A percentile compares a stretch with the other conserved stretches of the same genome.
Conservation (phyloP, 2,113 vertebrate species). For the Chionis minor region DNA sequence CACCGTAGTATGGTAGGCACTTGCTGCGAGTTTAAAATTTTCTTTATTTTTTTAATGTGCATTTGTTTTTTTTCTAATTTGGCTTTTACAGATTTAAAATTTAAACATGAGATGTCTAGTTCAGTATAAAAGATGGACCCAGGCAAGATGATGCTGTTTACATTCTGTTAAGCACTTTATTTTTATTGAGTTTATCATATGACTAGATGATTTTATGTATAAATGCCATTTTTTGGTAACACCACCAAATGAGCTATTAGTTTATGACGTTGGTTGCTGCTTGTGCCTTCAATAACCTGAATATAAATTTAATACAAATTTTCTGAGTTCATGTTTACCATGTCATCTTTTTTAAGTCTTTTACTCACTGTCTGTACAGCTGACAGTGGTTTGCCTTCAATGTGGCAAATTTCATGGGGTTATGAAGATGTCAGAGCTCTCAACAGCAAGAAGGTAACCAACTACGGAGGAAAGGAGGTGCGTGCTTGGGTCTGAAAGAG, state of each 20-base stretch:
- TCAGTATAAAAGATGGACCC: neutral
- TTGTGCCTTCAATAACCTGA: neutral
- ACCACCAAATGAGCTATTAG: neutral
- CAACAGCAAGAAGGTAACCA: neutral
- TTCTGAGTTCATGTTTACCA: neutral
- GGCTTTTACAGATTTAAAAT: neutral
- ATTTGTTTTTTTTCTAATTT: neutral
- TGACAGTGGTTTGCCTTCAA: neutral
- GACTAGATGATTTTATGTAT: neutral
- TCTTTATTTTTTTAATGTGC: neutral
- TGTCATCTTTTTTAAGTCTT: neutral
- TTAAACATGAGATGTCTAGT: neutral
- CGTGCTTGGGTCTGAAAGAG: neutral
- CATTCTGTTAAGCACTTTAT: neutral
- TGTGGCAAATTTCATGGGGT: neutral
- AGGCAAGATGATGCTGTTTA: neutral
- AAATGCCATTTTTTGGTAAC: neutral
- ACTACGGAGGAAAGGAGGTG: neutral
- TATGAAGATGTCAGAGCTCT: neutral
- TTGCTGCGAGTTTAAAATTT: neutral
- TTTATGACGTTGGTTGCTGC: neutral
- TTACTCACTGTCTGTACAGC: neutral
- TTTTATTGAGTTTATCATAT: neutral
- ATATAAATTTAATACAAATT: neutral
- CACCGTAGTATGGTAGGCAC: neutral